These are phyloP conservation scores for Oryzias woworae DNA, from an alignment of 2,113 vertebrate species.

Conservation along the genomic window DNA sequence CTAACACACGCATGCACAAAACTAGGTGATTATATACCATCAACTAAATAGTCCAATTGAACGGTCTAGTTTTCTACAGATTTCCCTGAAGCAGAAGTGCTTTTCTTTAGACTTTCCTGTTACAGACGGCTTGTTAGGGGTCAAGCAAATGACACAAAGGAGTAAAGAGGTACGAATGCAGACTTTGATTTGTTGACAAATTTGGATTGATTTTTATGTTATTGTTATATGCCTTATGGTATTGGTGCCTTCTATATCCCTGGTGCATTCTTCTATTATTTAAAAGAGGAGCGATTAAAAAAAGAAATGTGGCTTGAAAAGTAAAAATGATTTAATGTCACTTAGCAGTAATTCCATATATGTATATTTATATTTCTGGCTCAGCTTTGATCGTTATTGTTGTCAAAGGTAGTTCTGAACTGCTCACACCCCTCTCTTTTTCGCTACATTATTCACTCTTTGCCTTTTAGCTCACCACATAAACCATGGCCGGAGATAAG, in stretches of 20 bases:
- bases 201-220: constrained; percentile 19
- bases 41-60: constrained; percentile 26
- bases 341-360: not conserved
- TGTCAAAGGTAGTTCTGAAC: not conserved
- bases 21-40: constrained; percentile 27
- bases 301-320: not conserved
- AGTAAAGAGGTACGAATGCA: constrained; percentile 4
- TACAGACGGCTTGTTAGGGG: constrained; percentile 16
- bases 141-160: constrained; percentile 19
- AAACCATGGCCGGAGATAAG: constrained; percentile 32
- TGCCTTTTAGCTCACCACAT: constrained; percentile 18
- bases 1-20: constrained; percentile 31
- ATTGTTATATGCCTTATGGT: constrained; percentile 21
- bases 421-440: not conserved
- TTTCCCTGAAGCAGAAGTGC: not conserved
- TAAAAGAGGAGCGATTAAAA: not conserved
- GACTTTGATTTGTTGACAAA: constrained; percentile 4
- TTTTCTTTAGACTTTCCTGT: constrained; percentile 8
- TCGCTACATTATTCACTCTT: constrained; percentile 1
- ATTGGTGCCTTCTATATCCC: constrained; percentile 10
- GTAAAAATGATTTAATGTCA: not conserved
- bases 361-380: not conserved
- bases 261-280: not conserved
- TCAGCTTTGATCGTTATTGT: no score
- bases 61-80: not conserved